phyloP scores from a whole-genome alignment of 1,140 invertebrate species.

The Plodia interpunctella region DNA sequence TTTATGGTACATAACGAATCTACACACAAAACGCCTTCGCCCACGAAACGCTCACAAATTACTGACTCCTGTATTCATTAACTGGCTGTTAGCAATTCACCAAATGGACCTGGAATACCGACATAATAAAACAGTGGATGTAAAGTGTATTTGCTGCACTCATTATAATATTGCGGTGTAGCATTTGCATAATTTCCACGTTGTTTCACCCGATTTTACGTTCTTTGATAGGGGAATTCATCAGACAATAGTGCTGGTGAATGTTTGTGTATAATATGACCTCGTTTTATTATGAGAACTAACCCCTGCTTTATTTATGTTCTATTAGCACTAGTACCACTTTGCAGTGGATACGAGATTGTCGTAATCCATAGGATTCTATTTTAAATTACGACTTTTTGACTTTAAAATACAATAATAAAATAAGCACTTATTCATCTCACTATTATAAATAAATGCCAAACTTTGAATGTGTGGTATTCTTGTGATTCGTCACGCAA shows the following conservation, averaged over 20 bases:
- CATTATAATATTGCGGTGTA: conserved; percentile 4
- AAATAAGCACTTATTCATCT: no score
- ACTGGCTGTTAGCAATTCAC: background rate
- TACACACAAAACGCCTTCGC: no score
- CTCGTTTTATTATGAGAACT: background rate
- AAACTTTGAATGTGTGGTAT: no score
- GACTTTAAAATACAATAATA: no score
- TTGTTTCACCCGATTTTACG: background rate
- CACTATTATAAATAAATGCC: no score
- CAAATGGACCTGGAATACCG: background rate
- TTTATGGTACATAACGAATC: no score
- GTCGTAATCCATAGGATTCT: no score
- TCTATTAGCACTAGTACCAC: no score
- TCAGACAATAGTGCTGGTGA: background rate
- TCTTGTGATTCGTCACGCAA: no score
- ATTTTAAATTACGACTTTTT: no score
- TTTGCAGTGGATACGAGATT: no score
- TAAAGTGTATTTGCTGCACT: conserved; percentile 1
- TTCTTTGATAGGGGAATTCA: background rate
- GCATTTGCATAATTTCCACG: conserved; percentile 2
- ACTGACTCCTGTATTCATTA: background rate
- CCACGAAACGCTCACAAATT: conserved; percentile 1
- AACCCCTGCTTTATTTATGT: no score
- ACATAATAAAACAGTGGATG: conserved; percentile 4
- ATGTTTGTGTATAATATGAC: background rate